Base-by-base conservation (phyloP, 2,113 vertebrate species). In the Anoura caudifer region DNA sequence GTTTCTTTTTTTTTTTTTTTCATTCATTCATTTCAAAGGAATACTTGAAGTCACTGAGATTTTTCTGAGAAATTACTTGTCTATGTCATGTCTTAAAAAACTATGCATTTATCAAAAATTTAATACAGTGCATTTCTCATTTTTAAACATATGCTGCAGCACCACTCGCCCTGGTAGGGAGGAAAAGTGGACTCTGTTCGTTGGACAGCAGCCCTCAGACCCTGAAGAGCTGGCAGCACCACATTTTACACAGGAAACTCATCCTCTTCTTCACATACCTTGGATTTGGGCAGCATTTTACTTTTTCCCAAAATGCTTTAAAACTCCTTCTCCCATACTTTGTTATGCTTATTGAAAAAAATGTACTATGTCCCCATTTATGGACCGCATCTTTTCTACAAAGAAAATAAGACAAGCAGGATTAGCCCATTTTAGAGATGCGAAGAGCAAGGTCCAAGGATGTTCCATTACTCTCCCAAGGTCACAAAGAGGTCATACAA, bases 41-140 rank as follows among this genome's bases (percentile, higher is more conserved):
- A 79, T 92, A 92, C 63, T 31, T 85, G 77, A 96, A 59, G n/a
- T 67, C 80, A 84, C 33, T 41, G 52, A 80, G 87, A 81, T 82
- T 65, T 82, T 94, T 92, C 80, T 63, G 61, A 94, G 67, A 87
- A 90, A 85, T 17, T 54, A 6, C 20, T 36, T 4, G 17, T 94
- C 83, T 85, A 59, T 82, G 89, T 80, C 63, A 76, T 45, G 90
- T 89, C 19, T 70, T 76, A 76, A 61, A 83, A 59, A 93, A 41
- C 6, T 10, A 72, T 16, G 28, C 26, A 8, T 87, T 43, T 73
- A 36, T 79, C 86, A 88, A 90, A 93, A 24, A 22, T 75, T 56
- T 75, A 72, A 86, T 56, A 86, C 33, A 87, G 33, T 69, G 54
- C 77, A 61, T 54, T 67, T 89, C 75, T 36, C 36, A 31, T 69